Conservation (phyloP, 2,888 invertebrate species). For the Seira sanloemensis region DNA sequence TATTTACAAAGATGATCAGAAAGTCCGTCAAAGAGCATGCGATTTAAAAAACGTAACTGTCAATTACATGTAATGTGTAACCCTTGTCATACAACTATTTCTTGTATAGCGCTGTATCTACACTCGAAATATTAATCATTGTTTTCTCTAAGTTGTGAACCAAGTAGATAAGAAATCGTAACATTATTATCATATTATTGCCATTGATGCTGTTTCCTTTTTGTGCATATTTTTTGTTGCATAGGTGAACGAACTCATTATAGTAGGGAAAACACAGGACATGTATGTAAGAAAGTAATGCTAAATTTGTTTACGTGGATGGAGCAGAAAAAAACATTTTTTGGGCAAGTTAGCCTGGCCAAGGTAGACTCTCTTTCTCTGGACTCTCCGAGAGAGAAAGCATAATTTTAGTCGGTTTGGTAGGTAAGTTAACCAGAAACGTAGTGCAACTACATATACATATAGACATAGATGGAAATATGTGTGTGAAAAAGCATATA, state of each 20-base stretch:
- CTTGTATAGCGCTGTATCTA: no score
- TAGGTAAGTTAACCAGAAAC: constrained; percentile 1
- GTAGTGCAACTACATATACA: constrained; percentile 6
- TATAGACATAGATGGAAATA: background rate
- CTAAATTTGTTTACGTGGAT: no score
- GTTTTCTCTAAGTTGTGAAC: no score
- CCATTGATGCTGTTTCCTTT: no score
- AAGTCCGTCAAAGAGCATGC: background rate
- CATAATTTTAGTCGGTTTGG: constrained; percentile 9
- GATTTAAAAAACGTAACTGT: no score
- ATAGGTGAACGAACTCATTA: constrained; percentile 4
- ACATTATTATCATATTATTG: no score
- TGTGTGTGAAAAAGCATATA: background rate
- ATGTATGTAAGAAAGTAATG: no score
- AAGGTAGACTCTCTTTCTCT: background rate
- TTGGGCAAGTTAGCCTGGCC: background rate
- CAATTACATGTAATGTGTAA: no score
- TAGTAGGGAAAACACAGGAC: background rate
- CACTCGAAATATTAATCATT: no score
- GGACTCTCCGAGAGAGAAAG: background rate
- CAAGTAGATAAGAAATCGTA: no score
- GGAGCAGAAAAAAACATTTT: background rate
- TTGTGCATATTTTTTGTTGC: no score
- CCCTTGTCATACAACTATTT: no score
- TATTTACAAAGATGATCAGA: background rate